Evolutionary conservation across 1,140 invertebrate species (phyloP).

Genomic region (Drosophila serrata): DNA sequence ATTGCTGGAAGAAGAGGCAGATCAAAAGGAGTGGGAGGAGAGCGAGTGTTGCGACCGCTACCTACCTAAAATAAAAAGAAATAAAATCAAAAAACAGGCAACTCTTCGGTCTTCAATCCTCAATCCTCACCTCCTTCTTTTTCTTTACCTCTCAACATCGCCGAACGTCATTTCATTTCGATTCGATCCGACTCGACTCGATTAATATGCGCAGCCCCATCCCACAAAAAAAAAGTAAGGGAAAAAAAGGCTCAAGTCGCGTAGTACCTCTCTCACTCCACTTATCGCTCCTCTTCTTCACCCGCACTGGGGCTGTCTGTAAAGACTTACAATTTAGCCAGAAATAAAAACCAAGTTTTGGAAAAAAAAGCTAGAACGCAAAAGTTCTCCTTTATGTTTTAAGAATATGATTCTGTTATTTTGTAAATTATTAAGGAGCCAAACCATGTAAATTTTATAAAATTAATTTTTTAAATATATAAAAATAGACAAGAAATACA

Average conservation of each 20-base stretch:
- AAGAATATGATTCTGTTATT: no score
- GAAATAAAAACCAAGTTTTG: no score
- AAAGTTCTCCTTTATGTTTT: not conserved
- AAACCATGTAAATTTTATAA: no score
- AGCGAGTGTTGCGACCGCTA: constrained; percentile 38
- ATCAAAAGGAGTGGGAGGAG: constrained; percentile 34
- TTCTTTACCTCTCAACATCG: constrained; percentile 29
- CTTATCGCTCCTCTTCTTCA: constrained; percentile 12
- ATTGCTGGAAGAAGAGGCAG: constrained; percentile 43
- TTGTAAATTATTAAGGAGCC: not conserved
- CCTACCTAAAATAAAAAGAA: constrained; percentile 45
- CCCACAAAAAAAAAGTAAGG: not conserved
- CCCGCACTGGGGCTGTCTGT: constrained; percentile 15
- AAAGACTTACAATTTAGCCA: not conserved
- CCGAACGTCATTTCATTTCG: constrained; percentile 68
- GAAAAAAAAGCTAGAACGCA: not conserved
- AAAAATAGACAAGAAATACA: not conserved
- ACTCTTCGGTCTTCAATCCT: constrained; percentile 38
- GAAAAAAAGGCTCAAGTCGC: constrained; percentile 23
- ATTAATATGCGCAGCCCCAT: constrained; percentile 74
- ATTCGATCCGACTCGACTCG: constrained; percentile 71
- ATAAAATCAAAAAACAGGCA: constrained; percentile 20
- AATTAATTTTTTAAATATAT: no score
- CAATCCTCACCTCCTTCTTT: not conserved
- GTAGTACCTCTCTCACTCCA: constrained; percentile 22